Conservation (phyloP, 2,113 vertebrate species). For the Lasiurus borealis region DNA sequence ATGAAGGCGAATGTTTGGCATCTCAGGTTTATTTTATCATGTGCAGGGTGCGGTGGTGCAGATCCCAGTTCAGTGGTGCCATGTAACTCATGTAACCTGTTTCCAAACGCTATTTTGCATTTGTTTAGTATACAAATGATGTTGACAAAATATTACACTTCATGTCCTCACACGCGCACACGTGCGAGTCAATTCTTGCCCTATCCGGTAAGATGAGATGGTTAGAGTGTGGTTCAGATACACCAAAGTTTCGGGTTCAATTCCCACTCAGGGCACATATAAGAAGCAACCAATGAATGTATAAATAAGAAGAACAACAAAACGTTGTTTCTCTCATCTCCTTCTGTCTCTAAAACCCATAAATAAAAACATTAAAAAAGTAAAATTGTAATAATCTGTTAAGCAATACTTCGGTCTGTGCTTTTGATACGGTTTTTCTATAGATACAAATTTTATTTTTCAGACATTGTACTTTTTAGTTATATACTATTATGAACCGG, state of each 20-base stretch:
- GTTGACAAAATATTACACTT: not conserved
- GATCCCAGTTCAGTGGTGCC: no score
- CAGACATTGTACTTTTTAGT: not conserved
- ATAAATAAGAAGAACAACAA: no score
- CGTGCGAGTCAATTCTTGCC: no score
- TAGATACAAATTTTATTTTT: not conserved
- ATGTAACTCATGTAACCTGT: not conserved
- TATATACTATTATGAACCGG: not conserved
- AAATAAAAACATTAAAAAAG: no score
- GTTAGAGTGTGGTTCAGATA: no score
- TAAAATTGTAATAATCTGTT: not conserved
- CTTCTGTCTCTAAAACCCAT: no score
- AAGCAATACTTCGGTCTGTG: not conserved
- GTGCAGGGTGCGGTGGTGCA: not conserved
- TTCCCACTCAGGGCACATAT: no score
- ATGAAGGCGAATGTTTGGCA: not conserved
- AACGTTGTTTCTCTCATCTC: no score
- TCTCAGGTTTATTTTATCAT: not conserved
- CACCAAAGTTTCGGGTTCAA: no score
- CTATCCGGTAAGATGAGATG: no score
- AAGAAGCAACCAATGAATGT: no score
- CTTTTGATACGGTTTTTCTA: not conserved
- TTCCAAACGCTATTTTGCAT: not conserved
- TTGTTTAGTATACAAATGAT: not conserved
- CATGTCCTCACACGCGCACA: not conserved